These are phyloP conservation scores for Sycophila sp. DNA, from an alignment of 1,140 invertebrate genomes.

Conservation along the genomic window DNA sequence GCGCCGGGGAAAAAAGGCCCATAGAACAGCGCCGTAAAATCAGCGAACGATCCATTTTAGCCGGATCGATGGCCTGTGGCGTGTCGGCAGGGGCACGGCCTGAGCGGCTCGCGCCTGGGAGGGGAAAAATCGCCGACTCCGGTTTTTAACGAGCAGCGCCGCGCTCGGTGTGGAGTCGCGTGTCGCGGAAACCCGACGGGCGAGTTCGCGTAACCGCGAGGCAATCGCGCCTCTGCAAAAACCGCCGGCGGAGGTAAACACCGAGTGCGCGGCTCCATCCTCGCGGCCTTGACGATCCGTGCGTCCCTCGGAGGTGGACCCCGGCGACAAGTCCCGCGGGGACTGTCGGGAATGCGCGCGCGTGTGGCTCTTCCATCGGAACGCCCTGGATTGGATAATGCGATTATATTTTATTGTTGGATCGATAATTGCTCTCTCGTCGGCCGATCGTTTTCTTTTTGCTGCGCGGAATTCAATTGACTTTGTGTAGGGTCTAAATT, in stretches of 20 bases:
- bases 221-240: slow-evolving; percentile 36
- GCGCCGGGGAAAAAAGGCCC: not conserved
- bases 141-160: slow-evolving; percentile 34
- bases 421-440: too few relatives aligned
- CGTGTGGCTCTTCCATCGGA: not conserved
- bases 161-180: not conserved
- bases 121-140: not conserved
- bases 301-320: too few relatives aligned
- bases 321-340: too few relatives aligned
- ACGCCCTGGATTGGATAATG: too few relatives aligned
- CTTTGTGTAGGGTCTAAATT: too few relatives aligned
- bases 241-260: slow-evolving; percentile 24
- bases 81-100: not conserved
- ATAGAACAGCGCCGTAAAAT: too few relatives aligned
- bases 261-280: not conserved
- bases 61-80: not conserved
- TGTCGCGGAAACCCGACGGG: slow-evolving; percentile 15
- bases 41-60: not conserved
- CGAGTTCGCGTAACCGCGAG: slow-evolving; percentile 42
- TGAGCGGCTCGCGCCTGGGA: not conserved
- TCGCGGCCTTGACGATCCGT: not conserved
- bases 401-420: too few relatives aligned
- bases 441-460: too few relatives aligned
- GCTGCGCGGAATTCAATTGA: too few relatives aligned
- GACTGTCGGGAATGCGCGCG: not conserved